Conservation (phyloP, 2,113 vertebrate genomes). For the Chaenocephalus aceratus region DNA sequence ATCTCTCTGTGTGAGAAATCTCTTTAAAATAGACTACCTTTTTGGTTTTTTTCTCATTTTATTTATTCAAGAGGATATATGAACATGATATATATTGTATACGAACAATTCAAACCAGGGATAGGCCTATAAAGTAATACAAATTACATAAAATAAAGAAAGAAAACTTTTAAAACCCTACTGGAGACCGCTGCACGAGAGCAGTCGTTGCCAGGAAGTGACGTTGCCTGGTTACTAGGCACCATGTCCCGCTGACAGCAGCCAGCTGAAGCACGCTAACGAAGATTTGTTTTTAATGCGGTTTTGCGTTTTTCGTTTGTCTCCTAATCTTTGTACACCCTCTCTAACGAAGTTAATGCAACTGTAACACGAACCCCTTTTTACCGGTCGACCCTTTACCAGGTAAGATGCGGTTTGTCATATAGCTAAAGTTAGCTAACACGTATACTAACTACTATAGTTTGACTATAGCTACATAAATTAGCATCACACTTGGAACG, state of each 20-base stretch:
- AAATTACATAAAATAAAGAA: too few relatives aligned
- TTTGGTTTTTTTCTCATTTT: too few relatives aligned
- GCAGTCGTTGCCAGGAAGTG: slow-evolving; percentile 77
- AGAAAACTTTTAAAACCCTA: background rate
- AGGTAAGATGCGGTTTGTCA: slow-evolving; percentile 9
- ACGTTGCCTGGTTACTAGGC: slow-evolving; percentile 70
- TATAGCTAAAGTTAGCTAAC: slow-evolving; percentile 38
- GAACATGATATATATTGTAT: too few relatives aligned
- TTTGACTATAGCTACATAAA: background rate
- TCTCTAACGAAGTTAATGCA: background rate
- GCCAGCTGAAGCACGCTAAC: background rate
- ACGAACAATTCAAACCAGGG: too few relatives aligned
- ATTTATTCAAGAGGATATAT: too few relatives aligned
- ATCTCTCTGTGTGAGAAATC: too few relatives aligned
- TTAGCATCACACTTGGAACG: background rate
- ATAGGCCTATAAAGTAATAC: too few relatives aligned
- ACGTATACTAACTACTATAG: background rate
- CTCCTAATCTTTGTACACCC: too few relatives aligned
- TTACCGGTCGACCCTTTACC: background rate
- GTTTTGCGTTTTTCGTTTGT: background rate
- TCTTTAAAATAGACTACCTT: too few relatives aligned
- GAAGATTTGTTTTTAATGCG: background rate
- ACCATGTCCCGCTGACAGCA: slow-evolving; percentile 10
- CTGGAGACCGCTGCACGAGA: too few relatives aligned
- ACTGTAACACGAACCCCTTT: background rate